Conservation (phyloP, 2,113 vertebrate genomes). For the Notothenia rossii region DNA sequence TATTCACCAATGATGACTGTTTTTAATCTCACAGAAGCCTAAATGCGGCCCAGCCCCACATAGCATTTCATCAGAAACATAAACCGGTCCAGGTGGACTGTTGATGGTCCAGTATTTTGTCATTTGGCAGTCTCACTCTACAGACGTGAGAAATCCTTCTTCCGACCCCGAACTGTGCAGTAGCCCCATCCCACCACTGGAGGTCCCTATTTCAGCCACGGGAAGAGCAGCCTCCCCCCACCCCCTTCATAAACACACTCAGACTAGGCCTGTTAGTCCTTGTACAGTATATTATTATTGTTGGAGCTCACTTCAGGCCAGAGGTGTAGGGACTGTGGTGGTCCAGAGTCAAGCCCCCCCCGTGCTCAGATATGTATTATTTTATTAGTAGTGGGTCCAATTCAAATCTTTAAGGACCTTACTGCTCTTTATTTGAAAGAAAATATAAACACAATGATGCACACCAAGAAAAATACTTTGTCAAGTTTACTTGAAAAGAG, state of each 20-base stretch:
- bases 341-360: background rate
- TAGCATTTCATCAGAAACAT: background rate
- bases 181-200: background rate
- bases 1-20: background rate
- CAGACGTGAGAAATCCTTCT: background rate
- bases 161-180: background rate
- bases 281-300: too few species aligned
- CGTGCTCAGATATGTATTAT: background rate
- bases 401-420: background rate
- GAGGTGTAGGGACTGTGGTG: background rate
- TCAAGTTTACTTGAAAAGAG: background rate
- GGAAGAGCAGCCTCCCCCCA: background rate
- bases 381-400: background rate
- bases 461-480: conserved; percentile 1
- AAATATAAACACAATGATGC: background rate
- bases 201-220: background rate
- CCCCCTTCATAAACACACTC: too few species aligned
- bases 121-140: background rate
- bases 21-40: background rate
- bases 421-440: background rate
- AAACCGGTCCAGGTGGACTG: background rate
- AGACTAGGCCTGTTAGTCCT: background rate
- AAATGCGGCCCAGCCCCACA: too few species aligned
- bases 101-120: background rate
- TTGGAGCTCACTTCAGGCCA: background rate